Evolutionary conservation across 2,888 invertebrate genomes (phyloP).

Genomic region (Lapara coniferarum): DNA sequence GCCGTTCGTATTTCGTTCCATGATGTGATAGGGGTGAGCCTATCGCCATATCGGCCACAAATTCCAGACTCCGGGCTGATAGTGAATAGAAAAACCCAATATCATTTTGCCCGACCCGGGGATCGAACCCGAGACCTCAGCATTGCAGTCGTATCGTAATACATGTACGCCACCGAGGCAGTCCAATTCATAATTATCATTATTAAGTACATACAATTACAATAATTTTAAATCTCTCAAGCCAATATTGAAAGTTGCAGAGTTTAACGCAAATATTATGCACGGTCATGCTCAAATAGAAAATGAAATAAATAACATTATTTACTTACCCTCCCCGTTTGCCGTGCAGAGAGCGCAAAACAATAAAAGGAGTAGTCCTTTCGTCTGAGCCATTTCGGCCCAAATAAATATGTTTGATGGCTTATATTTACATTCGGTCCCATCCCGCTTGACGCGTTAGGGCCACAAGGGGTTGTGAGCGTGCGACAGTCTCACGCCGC

Average conservation of each 20-base stretch:
- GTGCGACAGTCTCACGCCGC: slow-evolving; percentile 42
- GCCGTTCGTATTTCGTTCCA: no score
- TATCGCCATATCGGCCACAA: no score
- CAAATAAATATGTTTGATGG: slow-evolving; percentile 62
- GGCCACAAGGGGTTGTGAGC: slow-evolving; percentile 42
- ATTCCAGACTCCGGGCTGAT: no score
- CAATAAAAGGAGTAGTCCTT: slow-evolving; percentile 63
- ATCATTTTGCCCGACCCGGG: no score
- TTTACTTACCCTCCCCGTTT: slow-evolving; percentile 71
- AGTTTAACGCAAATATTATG: slow-evolving; percentile 45
- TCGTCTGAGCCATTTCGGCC: slow-evolving; percentile 74
- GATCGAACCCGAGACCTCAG: no score
- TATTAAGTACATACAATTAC: no score
- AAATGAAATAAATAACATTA: slow-evolving; percentile 55
- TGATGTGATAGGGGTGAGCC: no score
- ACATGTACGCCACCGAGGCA: no score
- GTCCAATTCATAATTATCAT: no score
- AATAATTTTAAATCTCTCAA: not conserved
- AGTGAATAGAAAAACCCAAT: no score
- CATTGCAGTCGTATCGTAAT: no score
- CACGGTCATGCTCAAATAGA: slow-evolving; percentile 55
- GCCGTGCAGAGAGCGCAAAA: slow-evolving; percentile 62
- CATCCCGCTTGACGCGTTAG: slow-evolving; percentile 65
- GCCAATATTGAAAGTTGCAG: no score
- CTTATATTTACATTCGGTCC: slow-evolving; percentile 67